Base-by-base conservation (phyloP, 35 echinoderm and acorn worm genomes). In the Anneissia japonica region DNA sequence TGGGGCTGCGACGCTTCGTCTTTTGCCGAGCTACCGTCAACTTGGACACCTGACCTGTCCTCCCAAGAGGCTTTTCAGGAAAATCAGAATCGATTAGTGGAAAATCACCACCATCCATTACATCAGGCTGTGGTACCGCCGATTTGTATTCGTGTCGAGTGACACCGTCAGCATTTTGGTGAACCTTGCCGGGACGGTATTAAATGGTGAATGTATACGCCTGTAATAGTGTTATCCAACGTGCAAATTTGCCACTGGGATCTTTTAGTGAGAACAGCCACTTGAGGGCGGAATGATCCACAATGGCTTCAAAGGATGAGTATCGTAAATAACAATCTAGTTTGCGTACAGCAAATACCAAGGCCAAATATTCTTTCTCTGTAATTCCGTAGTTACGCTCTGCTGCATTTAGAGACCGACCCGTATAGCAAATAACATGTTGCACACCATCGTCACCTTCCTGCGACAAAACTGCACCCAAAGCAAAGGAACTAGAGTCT, bases 71-170 rank as follows among this genome's bases (percentile, higher is more conserved):
- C 30, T 39, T 11, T n/a, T n/a, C 39, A 4, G 81, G 77, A 74
- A 72, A 81, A 34, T 86, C 56, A 12, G 33, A 79, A 36, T 36
- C 75, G 37, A 85, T 36, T 0, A 85, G 0, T 33, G 74, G 74
- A 79, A 85, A 75, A 84, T 85, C 83, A 85, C 80, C 82, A 36
- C 81, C 88, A 51, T 77, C 73, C 40, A 37, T 40, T 30, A 43
- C 37, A 46, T 85, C n/a, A 46, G 82, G 32, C n/a, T n/a, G n/a
- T 75, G 73, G 74, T 19, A 37, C 11, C 32, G 17, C 28, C 30
- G 72, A 73, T 21, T 30, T 56, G 74, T 84, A 90, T n/a, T 33
- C 82, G 30, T 43, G 74, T 26, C 38, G 90, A 82, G 37, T 82
- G 4, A 91, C 26, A 21, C 38, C 81, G 39, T 83, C 81, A n/a